Percentiles rank a stretch among this genome's conserved stretches.
Evolutionary conservation across 2,888 invertebrate genomes (phyloP).

Genomic region (Colletes collaris): DNA sequence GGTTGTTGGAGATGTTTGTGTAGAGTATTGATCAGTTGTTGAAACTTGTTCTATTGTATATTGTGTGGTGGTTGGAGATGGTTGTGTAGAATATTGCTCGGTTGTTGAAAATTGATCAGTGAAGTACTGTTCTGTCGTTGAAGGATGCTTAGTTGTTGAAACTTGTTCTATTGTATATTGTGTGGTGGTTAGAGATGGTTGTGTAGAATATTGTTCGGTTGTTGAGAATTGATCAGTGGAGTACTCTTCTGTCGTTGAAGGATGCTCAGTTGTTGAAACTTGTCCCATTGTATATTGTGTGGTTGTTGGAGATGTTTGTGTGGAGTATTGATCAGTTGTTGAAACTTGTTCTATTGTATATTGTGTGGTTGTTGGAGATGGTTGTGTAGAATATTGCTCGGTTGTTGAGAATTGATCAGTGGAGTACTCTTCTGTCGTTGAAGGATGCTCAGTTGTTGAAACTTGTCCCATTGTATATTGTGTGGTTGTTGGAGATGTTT

Average conservation of each 20-base stretch:
- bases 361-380: not conserved
- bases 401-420: not conserved
- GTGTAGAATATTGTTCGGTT: not conserved
- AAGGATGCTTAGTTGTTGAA: not conserved
- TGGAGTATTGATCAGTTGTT: not conserved
- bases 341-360: not conserved
- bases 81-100: not conserved
- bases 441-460: not conserved
- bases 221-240: not conserved
- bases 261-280: not conserved
- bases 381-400: not conserved
- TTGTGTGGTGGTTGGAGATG: not conserved
- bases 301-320: not conserved
- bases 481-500: not conserved
- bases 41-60: not conserved
- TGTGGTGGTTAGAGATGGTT: too few species aligned
- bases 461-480: not conserved
- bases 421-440: not conserved
- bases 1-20: not conserved
- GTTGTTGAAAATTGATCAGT: not conserved
- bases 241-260: slow-evolving; percentile 1
- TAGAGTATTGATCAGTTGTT: not conserved
- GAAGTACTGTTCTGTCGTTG: not conserved
- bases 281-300: not conserved
- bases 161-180: too few species aligned